Evolutionary conservation across 1,140 invertebrate genomes (phyloP), one percentile per base, ranked within the genome.

Genomic region (Carposina sasakii): DNA sequence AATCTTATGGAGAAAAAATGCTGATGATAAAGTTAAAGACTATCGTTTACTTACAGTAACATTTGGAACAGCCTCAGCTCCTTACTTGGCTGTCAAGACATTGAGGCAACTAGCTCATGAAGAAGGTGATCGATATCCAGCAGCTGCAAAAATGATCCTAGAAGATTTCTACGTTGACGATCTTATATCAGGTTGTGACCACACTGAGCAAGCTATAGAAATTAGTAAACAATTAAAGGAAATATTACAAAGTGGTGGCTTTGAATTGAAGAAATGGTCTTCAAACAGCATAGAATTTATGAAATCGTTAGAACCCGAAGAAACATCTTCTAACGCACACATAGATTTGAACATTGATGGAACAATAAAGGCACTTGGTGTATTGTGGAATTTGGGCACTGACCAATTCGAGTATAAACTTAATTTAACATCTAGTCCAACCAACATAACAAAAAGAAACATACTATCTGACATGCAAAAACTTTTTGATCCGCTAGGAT

Each of bases 121-220:
- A 23, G 64, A 72, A 54, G 45, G 43, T 15, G 5, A 55, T 1
- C 50, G 57, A 5, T 68, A 57, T 54, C 62, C 56, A 37, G 12
- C 45, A 37, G 66, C 60, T 10, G 39, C 51, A 20, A 33, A 54
- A 23, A 65, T 68, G 19, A 57, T 68, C 2, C 36, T 17, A 43
- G 43, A 51, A 34, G 67, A 77, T 22, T 73, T 74, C 40, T 85
- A 73, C 40, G 54, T 84, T 10, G 81, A 85, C 48, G 76, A 86
- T 50, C 13, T 73, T 0, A 49, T 78, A 2, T 60, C 67, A 6
- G 74, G 74, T 4, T 49, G 40, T 23, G 48, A 67, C 12, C 56
- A 55, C 8, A 47, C 54, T 28, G 36, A 63, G 26, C 51, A 72
- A 33, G 63, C 58, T 10, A 44, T 61, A 17, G 9, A 47, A 12